phyloP scores from a whole-genome alignment of 2,113 vertebrate genomes.

The human region GRCh38 chr11:6245001-6245500 shows the following conservation, averaged over 20 bases:
- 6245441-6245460: not conserved
- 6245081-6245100: not conserved
- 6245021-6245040: conserved; percentile 40
- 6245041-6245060: not conserved
- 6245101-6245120: not conserved
- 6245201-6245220: not conserved
- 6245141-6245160: not conserved
- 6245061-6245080: not conserved
- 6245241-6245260: not conserved
- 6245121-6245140: not conserved
- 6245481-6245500: not conserved
- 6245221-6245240: not conserved
- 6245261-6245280: not conserved
- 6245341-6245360: not conserved
- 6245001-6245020: not conserved
- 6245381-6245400: not conserved
- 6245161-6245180: not conserved
- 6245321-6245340: not conserved
- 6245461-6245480: not conserved
- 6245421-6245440: not conserved
- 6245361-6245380: not conserved
- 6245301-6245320: not conserved
- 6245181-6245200: not conserved
- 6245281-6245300: not conserved
- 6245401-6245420: not conserved